Evolutionary conservation across 2,888 invertebrate species (phyloP).

Genomic region (Sepioteuthis lessoniana): DNA sequence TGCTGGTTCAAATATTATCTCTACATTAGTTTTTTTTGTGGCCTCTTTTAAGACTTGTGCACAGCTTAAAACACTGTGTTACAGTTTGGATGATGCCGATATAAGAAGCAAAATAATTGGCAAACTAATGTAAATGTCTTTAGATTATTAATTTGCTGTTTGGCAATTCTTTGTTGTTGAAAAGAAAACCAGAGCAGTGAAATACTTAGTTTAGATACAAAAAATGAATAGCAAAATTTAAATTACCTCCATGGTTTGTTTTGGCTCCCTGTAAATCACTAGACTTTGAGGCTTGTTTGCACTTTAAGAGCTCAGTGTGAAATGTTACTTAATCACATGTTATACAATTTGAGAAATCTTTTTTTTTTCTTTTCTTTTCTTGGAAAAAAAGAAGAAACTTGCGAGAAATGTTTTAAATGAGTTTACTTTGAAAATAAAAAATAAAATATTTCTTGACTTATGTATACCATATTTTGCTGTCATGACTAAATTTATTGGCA

Average conservation of each 20-base stretch:
- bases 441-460: not conserved
- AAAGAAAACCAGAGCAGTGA: not conserved
- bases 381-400: not conserved
- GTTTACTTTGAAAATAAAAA: not conserved
- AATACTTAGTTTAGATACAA: not conserved
- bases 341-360: not conserved
- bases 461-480: not conserved
- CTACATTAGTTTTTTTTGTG: not conserved
- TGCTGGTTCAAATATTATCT: not conserved
- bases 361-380: no score
- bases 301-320: not conserved
- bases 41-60: not conserved
- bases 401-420: not conserved
- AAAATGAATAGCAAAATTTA: not conserved
- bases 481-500: not conserved
- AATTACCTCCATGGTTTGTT: not conserved
- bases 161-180: not conserved
- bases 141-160: not conserved
- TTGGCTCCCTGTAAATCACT: not conserved
- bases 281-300: not conserved
- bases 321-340: not conserved
- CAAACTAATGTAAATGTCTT: not conserved
- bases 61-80: not conserved
- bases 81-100: not conserved
- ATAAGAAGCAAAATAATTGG: not conserved